These are phyloP conservation scores for Apodemia mormo DNA, from an alignment of 2,888 invertebrate species.

Conservation along the genomic window DNA sequence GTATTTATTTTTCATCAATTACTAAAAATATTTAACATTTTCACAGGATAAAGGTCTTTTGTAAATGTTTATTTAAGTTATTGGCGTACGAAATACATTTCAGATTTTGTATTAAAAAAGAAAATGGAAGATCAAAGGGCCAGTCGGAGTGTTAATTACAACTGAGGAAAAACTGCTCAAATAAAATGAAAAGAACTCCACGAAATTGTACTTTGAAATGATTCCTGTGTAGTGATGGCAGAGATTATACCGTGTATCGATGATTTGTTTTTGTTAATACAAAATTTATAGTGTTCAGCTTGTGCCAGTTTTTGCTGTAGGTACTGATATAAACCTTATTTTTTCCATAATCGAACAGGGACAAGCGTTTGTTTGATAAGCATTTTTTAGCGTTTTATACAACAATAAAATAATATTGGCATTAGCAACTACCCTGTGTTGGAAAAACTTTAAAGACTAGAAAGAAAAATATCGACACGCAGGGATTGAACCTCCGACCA, in stretches of 20 bases:
- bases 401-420: no score
- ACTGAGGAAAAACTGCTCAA: conserved; percentile 31
- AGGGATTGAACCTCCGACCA: no score
- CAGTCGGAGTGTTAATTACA: conserved; percentile 37
- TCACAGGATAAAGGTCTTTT: neutral
- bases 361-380: no score
- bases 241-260: neutral
- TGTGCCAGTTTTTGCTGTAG: no score
- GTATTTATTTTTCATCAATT: neutral
- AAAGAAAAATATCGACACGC: no score
- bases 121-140: conserved; percentile 33
- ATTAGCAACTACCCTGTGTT: no score
- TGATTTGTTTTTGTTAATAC: neutral
- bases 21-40: conserved; percentile 3
- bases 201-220: conserved; percentile 35
- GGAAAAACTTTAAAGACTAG: no score
- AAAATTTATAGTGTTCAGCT: no score
- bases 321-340: no score
- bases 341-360: no score
- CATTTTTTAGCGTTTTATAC: no score
- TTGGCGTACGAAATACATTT: conserved; percentile 17
- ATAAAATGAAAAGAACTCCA: conserved; percentile 36
- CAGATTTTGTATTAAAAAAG: conserved; percentile 31
- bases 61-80: conserved; percentile 10
- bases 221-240: neutral